Evolutionary conservation across 2,888 invertebrate species (phyloP), one percentile per base, ranked within the genome.

Genomic region (Ophioninae sp.): DNA sequence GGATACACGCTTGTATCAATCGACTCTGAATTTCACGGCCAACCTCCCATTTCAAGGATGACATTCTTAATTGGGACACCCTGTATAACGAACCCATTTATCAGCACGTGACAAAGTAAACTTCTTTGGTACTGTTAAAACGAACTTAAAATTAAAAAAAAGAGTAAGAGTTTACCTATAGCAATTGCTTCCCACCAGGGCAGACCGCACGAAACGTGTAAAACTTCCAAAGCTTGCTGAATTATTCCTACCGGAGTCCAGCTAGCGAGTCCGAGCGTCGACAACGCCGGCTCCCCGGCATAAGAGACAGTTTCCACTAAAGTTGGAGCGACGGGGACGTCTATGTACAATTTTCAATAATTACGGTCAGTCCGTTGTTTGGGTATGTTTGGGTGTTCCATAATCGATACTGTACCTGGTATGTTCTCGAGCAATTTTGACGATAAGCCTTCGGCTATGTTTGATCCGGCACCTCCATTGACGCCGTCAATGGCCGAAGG

Each of bases 171-270:
- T 82, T 88, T 93, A 96, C 96, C 97, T 77, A 96, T 93, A 2
- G 96, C 94, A 88, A 99, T 98, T 13, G 97, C 94, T 58, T 94
- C 95, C 98, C 99, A 99, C 99, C 99, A 99, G 0, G 99, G 99
- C 13, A 99, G 86, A 87, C 96, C 97, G 13, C 95, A 93, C 0
- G 94, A 93, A n/a, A 97, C 95, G 91, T 99, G 99, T 59, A 98
- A 88, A 89, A 94, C 96, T 93, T 99, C 99, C 88, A 99, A 93
- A 84, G 95, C 94, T 67, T 95, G 94, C 92, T 99, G 97, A 17
- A 98, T 94, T 6, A 97, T 91, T 0, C 99, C 98, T 0, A 96
- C 94, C 0, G 99, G 99, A 17, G 71, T 87, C 95, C 96, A 97
- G 39, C 97, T 96, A 1, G 97, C 98, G 23, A 99, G 94, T 0